These are phyloP conservation scores for Chouioia cunea DNA, from an alignment of 2,888 invertebrate genomes.

Conservation along the genomic window DNA sequence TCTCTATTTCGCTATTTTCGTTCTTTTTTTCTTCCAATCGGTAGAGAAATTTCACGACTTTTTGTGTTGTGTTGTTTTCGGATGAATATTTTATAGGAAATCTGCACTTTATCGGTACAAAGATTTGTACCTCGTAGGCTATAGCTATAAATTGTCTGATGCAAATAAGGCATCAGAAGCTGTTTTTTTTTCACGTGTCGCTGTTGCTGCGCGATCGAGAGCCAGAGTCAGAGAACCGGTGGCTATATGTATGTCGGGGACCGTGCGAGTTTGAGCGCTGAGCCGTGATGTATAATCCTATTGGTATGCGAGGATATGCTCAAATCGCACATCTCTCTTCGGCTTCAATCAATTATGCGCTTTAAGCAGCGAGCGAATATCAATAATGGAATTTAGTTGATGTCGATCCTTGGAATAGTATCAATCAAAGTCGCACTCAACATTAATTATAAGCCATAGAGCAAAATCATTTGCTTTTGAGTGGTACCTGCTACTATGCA, in stretches of 20 bases:
- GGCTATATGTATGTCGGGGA: conserved; percentile 30
- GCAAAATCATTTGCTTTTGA: conserved; percentile 22
- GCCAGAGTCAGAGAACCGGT: conserved; percentile 7
- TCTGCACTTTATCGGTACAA: conserved; percentile 44
- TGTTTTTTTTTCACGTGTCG: conserved; percentile 3
- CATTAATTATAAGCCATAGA: conserved; percentile 30
- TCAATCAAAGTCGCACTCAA: conserved; percentile 28
- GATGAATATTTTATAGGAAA: conserved; percentile 30
- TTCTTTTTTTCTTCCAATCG: conserved; percentile 22
- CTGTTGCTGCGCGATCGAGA: too few relatives aligned
- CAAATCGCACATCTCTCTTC: conserved; percentile 22
- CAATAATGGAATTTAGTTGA: background rate
- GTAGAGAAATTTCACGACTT: conserved; percentile 42
- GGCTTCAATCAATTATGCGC: conserved; percentile 39
- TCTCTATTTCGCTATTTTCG: too few relatives aligned
- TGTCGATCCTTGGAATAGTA: background rate
- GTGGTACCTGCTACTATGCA: too few relatives aligned
- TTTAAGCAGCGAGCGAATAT: conserved; percentile 17
- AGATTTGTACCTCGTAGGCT: conserved; percentile 21
- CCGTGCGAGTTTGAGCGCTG: conserved; percentile 39
- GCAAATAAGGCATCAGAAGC: conserved; percentile 39
- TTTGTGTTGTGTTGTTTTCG: conserved; percentile 4
- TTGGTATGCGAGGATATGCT: conserved; percentile 51
- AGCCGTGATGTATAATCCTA: conserved; percentile 54
- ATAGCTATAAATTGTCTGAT: conserved; percentile 43